Evolutionary conservation across 1,140 invertebrate genomes (phyloP), one percentile per base, ranked within the genome.

Genomic region (Oedothorax gibbosus): DNA sequence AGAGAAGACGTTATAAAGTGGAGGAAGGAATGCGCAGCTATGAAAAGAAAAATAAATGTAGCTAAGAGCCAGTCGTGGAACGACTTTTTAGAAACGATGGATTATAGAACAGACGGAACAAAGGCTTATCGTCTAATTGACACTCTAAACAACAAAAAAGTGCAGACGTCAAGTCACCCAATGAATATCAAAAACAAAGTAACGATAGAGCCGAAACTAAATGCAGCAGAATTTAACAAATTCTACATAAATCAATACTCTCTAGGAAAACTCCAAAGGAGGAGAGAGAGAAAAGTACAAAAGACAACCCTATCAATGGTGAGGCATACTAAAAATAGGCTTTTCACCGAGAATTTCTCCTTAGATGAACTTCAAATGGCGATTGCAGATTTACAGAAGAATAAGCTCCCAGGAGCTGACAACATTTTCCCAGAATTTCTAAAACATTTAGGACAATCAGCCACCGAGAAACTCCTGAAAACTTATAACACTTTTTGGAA

Each of bases 51-150:
- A 54, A 54, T 72, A 50, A n/a, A 50, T n/a, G 9, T 4, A 50
- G 69, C 69, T n/a, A 72, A 72, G 6, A 51, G 2, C 7, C 50
- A 72, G 54, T 2, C 49, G 12, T 72, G 69, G 69, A 72, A 72
- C 51, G 49, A 72, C 9, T 72, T 35, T 54, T 18, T 69, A 69
- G 1, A 69, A 2, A 21, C 7, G 0, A 11, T 69, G 21, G 35
- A 69, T 9, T 72, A 54, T 14, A 72, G 50, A 72, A 72, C 50
- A 72, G 50, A 72, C 4, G 15, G 50, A n/a, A n/a, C 15, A 51
- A 72, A 72, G 51, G 14, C 50, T 49, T 72, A 72, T 10, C 49
- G 49, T 50, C 15, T 72, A 72, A 72, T 72, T 5, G n/a, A 69
- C n/a, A 69, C 9, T 14, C 35, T 69, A 21, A n/a, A 69, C 35